phyloP scores from a whole-genome alignment of 2,113 vertebrate species.

The Pituophis catenifer region DNA sequence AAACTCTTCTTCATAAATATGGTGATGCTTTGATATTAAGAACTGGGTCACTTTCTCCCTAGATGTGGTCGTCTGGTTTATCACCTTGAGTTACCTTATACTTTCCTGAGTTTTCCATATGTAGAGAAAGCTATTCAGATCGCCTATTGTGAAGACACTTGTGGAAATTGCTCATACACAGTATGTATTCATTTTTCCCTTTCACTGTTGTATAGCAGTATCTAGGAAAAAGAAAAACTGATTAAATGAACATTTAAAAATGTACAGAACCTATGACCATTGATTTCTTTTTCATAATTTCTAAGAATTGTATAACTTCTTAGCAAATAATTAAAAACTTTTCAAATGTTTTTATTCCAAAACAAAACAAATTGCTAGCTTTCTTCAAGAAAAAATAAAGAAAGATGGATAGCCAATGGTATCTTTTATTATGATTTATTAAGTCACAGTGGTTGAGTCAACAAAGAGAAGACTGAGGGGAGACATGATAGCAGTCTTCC shows the following conservation, averaged over 20 bases:
- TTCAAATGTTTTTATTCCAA: background rate
- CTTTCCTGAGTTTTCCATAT: slow-evolving; percentile 77
- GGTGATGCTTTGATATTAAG: background rate
- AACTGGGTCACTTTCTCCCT: slow-evolving; percentile 30
- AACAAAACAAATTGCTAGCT: background rate
- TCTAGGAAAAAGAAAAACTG: background rate
- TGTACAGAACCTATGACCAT: background rate
- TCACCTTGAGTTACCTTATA: slow-evolving; percentile 84
- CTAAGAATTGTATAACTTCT: background rate
- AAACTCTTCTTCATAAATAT: background rate
- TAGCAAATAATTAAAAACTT: background rate
- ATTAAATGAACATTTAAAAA: background rate
- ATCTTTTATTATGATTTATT: background rate
- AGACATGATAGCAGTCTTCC: background rate
- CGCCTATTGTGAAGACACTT: slow-evolving; percentile 81
- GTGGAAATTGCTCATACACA: slow-evolving; percentile 81
- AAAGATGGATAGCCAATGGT: background rate
- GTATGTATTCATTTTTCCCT: slow-evolving; percentile 63
- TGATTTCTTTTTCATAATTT: background rate
- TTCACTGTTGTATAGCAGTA: background rate
- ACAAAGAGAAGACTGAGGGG: background rate
- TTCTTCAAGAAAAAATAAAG: background rate
- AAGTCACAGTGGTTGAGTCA: background rate
- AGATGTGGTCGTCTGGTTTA: slow-evolving; percentile 89
- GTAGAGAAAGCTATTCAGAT: slow-evolving; percentile 84